Evolutionary conservation across 1,140 invertebrate genomes (phyloP).

Genomic region (Rhizoglyphus robini): DNA sequence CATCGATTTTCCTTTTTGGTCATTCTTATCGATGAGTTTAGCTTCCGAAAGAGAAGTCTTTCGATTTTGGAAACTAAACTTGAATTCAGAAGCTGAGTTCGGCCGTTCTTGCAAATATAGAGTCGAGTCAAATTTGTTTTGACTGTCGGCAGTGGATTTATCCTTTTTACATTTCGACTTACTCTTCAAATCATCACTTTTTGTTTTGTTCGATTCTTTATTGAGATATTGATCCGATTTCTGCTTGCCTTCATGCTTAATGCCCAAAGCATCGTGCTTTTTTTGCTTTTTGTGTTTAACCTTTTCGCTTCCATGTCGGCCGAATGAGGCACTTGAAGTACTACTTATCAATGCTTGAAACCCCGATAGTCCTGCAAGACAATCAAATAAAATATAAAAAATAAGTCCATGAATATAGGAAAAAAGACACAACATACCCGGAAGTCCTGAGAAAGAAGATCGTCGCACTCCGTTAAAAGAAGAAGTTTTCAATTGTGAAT

Average conservation of each 20-base stretch:
- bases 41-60: slow-evolving; percentile 17
- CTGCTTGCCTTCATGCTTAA: not conserved
- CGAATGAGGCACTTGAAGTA: slow-evolving; percentile 9
- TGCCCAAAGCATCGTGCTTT: not conserved
- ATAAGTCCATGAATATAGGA: not conserved
- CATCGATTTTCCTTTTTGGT: slow-evolving; percentile 83
- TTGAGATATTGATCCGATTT: not conserved
- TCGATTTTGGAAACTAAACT: slow-evolving; percentile 30
- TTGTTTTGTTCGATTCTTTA: not conserved
- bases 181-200: not conserved
- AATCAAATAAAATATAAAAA: not conserved
- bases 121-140: not conserved
- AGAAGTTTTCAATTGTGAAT: slow-evolving; percentile 27
- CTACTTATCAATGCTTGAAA: slow-evolving; percentile 12
- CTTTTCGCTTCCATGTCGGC: slow-evolving; percentile 17
- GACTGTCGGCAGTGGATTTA: not conserved
- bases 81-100: slow-evolving; percentile 46
- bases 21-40: slow-evolving; percentile 32
- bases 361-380: not conserved
- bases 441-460: slow-evolving; percentile 24
- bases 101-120: slow-evolving; percentile 40
- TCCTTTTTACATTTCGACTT: slow-evolving; percentile 1
- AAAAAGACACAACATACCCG: not conserved
- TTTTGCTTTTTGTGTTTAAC: slow-evolving; percentile 18
- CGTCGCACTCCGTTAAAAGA: slow-evolving; percentile 28